A percentile compares a stretch with the other conserved stretches of the same genome.
Evolutionary conservation across 2,113 vertebrate genomes (phyloP).

Genomic region (Beaufortia kweichowensis): DNA sequence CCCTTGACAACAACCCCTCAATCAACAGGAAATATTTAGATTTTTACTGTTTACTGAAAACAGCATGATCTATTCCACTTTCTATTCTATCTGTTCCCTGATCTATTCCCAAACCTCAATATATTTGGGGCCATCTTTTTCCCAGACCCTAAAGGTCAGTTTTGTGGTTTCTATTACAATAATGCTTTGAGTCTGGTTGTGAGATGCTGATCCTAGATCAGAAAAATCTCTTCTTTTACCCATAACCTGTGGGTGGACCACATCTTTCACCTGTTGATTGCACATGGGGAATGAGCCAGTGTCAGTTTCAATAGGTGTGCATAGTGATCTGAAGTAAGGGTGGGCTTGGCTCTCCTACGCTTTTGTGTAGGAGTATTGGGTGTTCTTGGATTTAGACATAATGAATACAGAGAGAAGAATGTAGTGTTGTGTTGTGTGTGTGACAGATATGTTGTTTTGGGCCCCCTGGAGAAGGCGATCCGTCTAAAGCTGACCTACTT

Average conservation of each 20-base stretch:
- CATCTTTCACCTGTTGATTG: conserved; percentile 30
- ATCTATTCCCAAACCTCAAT: not conserved
- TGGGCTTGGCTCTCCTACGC: conserved; percentile 30
- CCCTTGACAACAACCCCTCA: not conserved
- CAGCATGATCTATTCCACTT: not conserved
- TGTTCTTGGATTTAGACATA: conserved; percentile 37
- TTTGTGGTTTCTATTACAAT: not conserved
- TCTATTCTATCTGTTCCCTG: too few species aligned
- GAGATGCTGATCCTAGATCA: not conserved
- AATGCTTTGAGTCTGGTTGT: not conserved
- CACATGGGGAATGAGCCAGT: conserved; percentile 6
- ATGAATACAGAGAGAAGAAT: conserved; percentile 35
- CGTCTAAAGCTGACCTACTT: conserved; percentile 65
- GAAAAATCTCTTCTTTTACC: not conserved
- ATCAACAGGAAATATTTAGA: conserved; percentile 20
- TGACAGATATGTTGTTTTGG: conserved; percentile 63
- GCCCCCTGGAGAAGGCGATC: conserved; percentile 58
- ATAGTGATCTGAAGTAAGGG: conserved; percentile 17
- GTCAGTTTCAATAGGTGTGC: conserved; percentile 30
- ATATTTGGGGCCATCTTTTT: not conserved
- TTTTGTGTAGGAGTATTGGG: conserved; percentile 46
- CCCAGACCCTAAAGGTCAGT: not conserved
- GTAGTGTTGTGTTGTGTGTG: conserved; percentile 4
- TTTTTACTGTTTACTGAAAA: not conserved
- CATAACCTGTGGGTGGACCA: not conserved